A percentile compares a stretch with the other conserved stretches of the same genome.
Conservation (phyloP, 2,797 vertebrate species). For the Pterois miles region DNA sequence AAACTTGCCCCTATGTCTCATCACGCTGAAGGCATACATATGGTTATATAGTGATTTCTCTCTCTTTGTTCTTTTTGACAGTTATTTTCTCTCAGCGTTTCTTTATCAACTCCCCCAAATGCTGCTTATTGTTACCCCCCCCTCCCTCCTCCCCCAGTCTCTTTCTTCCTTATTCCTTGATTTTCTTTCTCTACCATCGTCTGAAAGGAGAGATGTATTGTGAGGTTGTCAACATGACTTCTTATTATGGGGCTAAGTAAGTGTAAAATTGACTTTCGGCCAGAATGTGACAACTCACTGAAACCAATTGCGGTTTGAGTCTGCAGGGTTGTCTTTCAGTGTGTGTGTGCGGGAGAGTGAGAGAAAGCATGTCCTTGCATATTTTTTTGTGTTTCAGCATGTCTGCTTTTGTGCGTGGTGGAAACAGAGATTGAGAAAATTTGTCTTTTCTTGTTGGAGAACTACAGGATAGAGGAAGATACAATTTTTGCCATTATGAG, state of each 20-base stretch:
- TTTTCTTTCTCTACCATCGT: conserved; percentile 12
- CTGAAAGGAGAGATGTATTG: conserved; percentile 53
- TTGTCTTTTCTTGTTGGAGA: conserved; percentile 9
- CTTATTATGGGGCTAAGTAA: conserved; percentile 74
- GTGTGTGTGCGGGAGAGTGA: background rate
- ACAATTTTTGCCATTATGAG: background rate
- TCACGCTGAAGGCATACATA: background rate
- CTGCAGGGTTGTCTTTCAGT: conserved; percentile 20
- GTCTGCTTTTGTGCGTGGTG: background rate
- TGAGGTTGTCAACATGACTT: conserved; percentile 72
- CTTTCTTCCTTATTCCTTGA: conserved; percentile 13
- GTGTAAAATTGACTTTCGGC: conserved; percentile 78
- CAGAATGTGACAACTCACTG: conserved; percentile 66
- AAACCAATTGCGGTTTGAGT: conserved; percentile 59
- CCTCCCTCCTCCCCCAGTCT: background rate
- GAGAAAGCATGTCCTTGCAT: conserved; percentile 19
- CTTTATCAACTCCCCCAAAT: conserved; percentile 25
- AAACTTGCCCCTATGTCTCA: background rate
- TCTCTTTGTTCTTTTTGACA: conserved; percentile 7
- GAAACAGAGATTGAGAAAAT: conserved; percentile 3
- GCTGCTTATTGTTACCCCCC: background rate
- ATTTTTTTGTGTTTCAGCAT: conserved; percentile 13
- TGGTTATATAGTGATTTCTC: background rate
- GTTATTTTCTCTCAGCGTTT: conserved; percentile 8
- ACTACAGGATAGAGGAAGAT: background rate